Percentiles rank a stretch among this genome's conserved stretches.
These are phyloP conservation scores for Nasonia giraulti DNA, from an alignment of 1,140 invertebrate species.

Conservation along the genomic window DNA sequence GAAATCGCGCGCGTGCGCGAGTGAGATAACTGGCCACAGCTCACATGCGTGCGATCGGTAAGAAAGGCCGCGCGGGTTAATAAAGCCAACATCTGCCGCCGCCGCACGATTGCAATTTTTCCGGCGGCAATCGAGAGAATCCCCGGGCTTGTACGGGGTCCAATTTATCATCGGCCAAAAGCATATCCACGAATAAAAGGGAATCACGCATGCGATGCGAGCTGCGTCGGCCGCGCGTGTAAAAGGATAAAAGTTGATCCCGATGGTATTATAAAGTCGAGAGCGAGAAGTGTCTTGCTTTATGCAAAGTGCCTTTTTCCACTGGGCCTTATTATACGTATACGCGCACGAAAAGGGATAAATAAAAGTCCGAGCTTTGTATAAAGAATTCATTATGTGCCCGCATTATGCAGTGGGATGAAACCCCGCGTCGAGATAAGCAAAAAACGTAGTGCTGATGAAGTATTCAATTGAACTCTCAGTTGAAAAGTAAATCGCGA, in stretches of 20 bases:
- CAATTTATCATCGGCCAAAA: slow-evolving; percentile 46
- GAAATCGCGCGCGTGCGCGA: slow-evolving; percentile 28
- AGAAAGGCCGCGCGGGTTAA: slow-evolving; percentile 60
- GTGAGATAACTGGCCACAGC: slow-evolving; percentile 58
- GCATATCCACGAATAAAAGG: slow-evolving; percentile 30
- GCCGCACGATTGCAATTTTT: slow-evolving; percentile 49
- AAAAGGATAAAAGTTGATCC: too few relatives aligned
- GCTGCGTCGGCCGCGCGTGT: neutral
- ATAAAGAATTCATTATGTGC: slow-evolving; percentile 15
- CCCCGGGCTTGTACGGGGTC: neutral
- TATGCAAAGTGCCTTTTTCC: neutral
- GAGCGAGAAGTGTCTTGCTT: slow-evolving; percentile 1
- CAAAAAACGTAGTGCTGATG: neutral
- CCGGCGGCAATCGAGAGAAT: slow-evolving; percentile 34
- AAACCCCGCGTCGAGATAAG: neutral
- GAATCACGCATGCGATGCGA: neutral
- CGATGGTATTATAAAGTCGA: too few relatives aligned
- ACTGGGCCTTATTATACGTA: too few relatives aligned
- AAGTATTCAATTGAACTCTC: neutral
- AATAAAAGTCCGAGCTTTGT: neutral
- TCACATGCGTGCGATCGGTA: slow-evolving; percentile 33
- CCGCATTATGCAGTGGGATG: neutral
- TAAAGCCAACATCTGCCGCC: slow-evolving; percentile 59
- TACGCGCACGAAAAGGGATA: too few relatives aligned
- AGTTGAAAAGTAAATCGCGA: neutral